phyloP scores from a whole-genome alignment of 2,797 vertebrate genomes.

The Lepilemur septentrionalis region DNA sequence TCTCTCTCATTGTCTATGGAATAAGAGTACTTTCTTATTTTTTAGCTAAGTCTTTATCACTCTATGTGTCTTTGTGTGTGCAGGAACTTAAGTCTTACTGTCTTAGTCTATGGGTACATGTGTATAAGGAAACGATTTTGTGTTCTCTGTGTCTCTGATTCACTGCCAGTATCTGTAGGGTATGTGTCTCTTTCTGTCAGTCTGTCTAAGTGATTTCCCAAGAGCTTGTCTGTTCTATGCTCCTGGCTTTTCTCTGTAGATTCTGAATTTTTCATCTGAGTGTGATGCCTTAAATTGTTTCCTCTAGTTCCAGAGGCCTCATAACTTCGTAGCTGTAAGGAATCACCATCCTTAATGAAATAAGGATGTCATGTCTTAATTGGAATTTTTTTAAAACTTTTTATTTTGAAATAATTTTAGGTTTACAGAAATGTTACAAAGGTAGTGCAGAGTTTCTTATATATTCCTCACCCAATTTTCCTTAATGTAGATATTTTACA shows the following conservation, averaged over 20 bases:
- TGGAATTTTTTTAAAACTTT: background rate
- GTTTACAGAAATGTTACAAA: background rate
- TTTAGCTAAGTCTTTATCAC: background rate
- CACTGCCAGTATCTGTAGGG: background rate
- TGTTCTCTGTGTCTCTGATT: background rate
- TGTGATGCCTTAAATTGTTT: background rate
- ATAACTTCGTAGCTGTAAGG: background rate
- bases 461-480: background rate
- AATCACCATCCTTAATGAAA: background rate
- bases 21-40: background rate
- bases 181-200: background rate
- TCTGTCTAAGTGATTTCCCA: background rate
- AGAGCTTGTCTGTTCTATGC: background rate
- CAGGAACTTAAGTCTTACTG: background rate
- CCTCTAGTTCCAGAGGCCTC: background rate
- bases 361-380: background rate
- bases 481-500: background rate
- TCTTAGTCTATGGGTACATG: background rate
- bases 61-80: background rate
- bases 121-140: background rate
- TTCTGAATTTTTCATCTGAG: background rate
- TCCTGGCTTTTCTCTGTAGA: background rate
- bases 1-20: background rate
- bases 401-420: slow-evolving; percentile 9
- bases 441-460: background rate